phyloP scores from a whole-genome alignment of 1,140 invertebrate genomes.

The Eufriesea mexicana region DNA sequence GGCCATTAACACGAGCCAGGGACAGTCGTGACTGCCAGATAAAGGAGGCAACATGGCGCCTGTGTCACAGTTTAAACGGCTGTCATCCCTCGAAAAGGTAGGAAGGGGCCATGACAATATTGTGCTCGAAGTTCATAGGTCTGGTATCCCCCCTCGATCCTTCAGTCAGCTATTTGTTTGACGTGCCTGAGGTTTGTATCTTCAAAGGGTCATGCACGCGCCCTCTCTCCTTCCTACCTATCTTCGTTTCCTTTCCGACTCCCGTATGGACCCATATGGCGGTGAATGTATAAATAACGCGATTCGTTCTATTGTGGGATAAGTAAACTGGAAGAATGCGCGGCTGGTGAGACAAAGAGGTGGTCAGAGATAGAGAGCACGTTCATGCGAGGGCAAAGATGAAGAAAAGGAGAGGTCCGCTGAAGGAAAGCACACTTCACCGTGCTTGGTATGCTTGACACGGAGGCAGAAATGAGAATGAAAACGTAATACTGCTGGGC shows the following conservation, averaged over 20 bases:
- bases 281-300: constrained; percentile 73
- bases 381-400: background rate
- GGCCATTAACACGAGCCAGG: constrained; percentile 10
- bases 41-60: constrained; percentile 32
- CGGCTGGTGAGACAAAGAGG: constrained; percentile 33
- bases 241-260: background rate
- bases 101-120: constrained; percentile 54
- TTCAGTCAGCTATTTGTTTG: constrained; percentile 64
- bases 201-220: constrained; percentile 70
- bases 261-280: constrained; percentile 64
- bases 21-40: constrained; percentile 1
- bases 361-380: background rate
- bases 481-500: constrained; percentile 57
- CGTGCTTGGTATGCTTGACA: constrained; percentile 53
- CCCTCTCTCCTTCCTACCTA: constrained; percentile 14
- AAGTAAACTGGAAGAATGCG: constrained; percentile 60
- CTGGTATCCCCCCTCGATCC: background rate
- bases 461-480: constrained; percentile 60
- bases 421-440: constrained; percentile 53
- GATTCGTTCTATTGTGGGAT: constrained; percentile 69
- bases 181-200: constrained; percentile 66
- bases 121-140: constrained; percentile 46
- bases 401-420: background rate
- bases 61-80: constrained; percentile 61
- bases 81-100: constrained; percentile 46